These are phyloP conservation scores for Taphrorychus bicolor DNA, from an alignment of 2,888 invertebrate genomes.

Conservation along the genomic window DNA sequence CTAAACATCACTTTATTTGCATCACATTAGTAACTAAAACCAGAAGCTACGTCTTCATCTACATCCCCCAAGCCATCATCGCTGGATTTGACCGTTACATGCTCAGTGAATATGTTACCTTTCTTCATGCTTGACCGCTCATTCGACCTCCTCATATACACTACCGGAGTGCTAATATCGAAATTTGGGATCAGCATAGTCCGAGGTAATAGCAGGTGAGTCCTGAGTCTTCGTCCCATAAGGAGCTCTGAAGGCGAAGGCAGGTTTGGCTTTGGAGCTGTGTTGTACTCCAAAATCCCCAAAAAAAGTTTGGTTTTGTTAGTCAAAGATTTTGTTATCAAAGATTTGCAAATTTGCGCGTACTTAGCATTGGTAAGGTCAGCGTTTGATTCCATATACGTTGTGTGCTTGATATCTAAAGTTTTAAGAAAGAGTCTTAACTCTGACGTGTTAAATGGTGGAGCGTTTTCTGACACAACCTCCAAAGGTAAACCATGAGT, in stretches of 20 bases:
- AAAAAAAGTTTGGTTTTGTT: background rate
- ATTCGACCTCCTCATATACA: background rate
- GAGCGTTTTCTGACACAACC: background rate
- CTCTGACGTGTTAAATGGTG: slow-evolving; percentile 16
- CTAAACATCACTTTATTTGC: too few species aligned
- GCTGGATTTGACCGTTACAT: background rate
- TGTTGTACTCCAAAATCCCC: slow-evolving; percentile 14
- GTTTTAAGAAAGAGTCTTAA: slow-evolving; percentile 6
- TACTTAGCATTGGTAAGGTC: background rate
- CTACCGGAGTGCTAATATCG: background rate
- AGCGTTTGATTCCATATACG: background rate
- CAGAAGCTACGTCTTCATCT: background rate
- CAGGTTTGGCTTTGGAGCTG: background rate
- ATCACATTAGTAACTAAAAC: background rate
- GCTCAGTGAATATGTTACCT: background rate
- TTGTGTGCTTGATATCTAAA: slow-evolving; percentile 5
- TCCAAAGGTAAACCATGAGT: slow-evolving; percentile 16
- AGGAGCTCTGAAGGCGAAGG: slow-evolving; percentile 12
- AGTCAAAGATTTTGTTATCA: slow-evolving; percentile 8
- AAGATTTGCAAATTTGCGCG: slow-evolving; percentile 9
- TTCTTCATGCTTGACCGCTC: background rate
- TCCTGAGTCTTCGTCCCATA: slow-evolving; percentile 15
- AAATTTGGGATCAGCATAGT: slow-evolving; percentile 8
- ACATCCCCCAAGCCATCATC: background rate
- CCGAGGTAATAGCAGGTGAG: background rate